These are phyloP conservation scores for Verasper variegatus DNA, from an alignment of 2,113 vertebrate species.

Conservation along the genomic window DNA sequence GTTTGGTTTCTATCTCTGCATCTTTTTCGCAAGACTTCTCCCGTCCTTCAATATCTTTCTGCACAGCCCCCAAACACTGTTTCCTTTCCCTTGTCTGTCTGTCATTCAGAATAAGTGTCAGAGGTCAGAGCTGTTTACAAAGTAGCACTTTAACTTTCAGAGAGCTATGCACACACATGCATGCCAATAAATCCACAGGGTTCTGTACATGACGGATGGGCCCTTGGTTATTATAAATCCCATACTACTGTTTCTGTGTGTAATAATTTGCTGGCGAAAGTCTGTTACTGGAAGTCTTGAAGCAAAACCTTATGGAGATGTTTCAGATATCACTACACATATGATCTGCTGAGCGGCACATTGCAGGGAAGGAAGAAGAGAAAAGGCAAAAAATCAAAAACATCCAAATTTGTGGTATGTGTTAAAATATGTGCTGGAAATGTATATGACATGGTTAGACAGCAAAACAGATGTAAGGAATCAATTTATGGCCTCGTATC, in stretches of 20 bases:
- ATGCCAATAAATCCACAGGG: neutral
- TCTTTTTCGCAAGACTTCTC: conserved; percentile 16
- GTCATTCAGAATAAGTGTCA: conserved; percentile 1
- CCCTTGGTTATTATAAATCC: neutral
- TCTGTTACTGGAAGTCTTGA: neutral
- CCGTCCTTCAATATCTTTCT: neutral
- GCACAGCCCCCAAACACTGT: neutral
- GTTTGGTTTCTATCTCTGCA: conserved; percentile 23
- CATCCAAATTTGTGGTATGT: neutral
- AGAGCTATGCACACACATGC: neutral
- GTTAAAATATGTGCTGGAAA: conserved; percentile 7
- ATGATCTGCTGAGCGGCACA: neutral
- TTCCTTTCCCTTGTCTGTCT: neutral
- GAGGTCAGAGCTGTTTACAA: conserved; percentile 15
- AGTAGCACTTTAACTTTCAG: neutral
- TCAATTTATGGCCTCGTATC: conserved; percentile 23
- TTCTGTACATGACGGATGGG: neutral
- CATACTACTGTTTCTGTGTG: neutral
- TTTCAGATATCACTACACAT: no score
- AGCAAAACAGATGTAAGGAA: neutral
- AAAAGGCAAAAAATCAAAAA: neutral
- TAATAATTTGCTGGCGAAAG: conserved; percentile 1
- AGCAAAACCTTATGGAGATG: neutral
- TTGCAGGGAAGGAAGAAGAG: neutral
- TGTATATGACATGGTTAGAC: conserved; percentile 5